Percentiles rank a stretch among this genome's conserved stretches.
Conservation (phyloP, 2,888 invertebrate species). For the Polyploca ridens region DNA sequence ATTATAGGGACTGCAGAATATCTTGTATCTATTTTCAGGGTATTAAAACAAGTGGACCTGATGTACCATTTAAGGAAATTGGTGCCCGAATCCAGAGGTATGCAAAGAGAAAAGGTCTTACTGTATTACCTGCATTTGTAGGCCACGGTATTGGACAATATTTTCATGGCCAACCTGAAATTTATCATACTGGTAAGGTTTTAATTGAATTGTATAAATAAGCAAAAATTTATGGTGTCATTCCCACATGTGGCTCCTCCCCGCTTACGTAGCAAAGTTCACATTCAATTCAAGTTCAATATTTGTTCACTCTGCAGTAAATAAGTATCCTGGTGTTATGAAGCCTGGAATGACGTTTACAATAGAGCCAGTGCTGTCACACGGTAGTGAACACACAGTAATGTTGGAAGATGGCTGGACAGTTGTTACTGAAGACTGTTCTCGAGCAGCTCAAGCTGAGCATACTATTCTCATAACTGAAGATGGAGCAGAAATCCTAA, state of each 20-base stretch:
- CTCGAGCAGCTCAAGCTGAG: conserved; percentile 95
- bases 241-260: no score
- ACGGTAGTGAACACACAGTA: conserved; percentile 87
- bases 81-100: conserved; percentile 87
- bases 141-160: conserved; percentile 97
- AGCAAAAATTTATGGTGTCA: no score
- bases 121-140: conserved; percentile 91
- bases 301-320: conserved; percentile 75
- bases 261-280: no score
- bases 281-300: neutral
- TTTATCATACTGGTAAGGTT: conserved; percentile 91
- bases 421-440: conserved; percentile 91
- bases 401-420: conserved; percentile 97
- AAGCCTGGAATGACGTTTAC: conserved; percentile 96
- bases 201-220: conserved; percentile 18
- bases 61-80: conserved; percentile 83
- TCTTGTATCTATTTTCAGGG: conserved; percentile 56
- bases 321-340: conserved; percentile 89
- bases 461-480: conserved; percentile 95
- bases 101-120: conserved; percentile 86
- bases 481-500: conserved; percentile 91
- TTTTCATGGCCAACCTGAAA: conserved; percentile 97
- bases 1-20: no score
- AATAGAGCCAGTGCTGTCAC: conserved; percentile 94
- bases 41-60: conserved; percentile 86